Evolutionary conservation across 1,140 invertebrate species (phyloP), one percentile per base, ranked within the genome.

Genomic region (Nylanderia fulva): DNA sequence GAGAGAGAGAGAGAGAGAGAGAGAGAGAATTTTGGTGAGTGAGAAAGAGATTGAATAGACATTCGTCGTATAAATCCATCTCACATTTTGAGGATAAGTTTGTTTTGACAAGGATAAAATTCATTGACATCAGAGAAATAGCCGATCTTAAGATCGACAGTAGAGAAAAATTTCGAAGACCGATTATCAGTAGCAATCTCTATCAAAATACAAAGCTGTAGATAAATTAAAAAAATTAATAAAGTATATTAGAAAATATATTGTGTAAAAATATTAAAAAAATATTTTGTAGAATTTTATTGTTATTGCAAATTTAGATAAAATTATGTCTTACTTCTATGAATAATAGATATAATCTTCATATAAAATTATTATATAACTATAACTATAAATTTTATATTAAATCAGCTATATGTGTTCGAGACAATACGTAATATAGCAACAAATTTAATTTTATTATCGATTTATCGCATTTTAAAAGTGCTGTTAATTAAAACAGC

Each of bases 61-160:
- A 86, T 42, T 75, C 83, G 56, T 88, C 86, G 84, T 89, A 88
- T 88, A 88, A 88, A 88, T 88, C 88, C 83, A 88, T 82, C 75
- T 48, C 27, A 83, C 85, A 86, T 87, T 75, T 48, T 54, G 77
- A 87, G 33, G 54, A 60, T 87, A 63, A 88, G 72, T 88, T 82
- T 29, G 60, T 61, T 21, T 45, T 75, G 83, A 85, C 75, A 75
- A 85, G 74, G 83, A 84, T 75, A 42, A 56, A 33, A 27, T 80
- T 82, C 45, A 74, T 71, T 84, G 63, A 85, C 52, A 66, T 88
- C 48, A 58, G 52, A 21, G 39, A 45, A 1, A 24, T 69, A 63
- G 66, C 36, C 7, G n/a, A 74, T 58, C 15, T 58, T 66, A 84
- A 66, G 52, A 85, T 74, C 56, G 27, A 85, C 68, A 54, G 52